These are phyloP conservation scores for Strongylocentrotus purpuratus DNA, from an alignment of 35 echinoderm and acorn worm species.

Conservation along the genomic window DNA sequence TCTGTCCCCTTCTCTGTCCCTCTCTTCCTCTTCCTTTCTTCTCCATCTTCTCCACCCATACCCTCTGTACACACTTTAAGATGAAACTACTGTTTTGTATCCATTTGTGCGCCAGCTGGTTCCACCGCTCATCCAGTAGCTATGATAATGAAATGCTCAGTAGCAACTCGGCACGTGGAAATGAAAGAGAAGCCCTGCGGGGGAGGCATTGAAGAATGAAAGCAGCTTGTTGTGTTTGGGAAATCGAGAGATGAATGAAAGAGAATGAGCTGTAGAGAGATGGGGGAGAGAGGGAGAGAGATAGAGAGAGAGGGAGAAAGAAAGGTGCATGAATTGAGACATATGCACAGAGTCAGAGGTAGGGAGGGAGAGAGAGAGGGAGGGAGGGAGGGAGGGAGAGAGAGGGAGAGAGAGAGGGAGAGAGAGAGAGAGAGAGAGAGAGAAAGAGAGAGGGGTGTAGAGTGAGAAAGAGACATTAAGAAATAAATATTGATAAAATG, in stretches of 20 bases:
- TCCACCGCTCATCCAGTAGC: too few relatives aligned
- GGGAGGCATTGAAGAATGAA: background rate
- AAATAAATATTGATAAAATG: background rate
- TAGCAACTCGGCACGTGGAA: too few relatives aligned
- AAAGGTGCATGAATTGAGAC: too few relatives aligned
- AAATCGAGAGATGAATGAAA: background rate
- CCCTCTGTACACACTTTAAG: too few relatives aligned
- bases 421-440: background rate
- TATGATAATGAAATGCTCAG: too few relatives aligned
- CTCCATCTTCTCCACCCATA: background rate
- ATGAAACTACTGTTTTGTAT: too few relatives aligned
- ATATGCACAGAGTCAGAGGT: background rate
- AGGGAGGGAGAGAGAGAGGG: background rate
- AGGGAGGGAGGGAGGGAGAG: background rate
- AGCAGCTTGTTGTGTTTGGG: background rate
- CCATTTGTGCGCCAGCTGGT: too few relatives aligned
- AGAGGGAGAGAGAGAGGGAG: background rate
- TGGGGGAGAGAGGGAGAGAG: background rate
- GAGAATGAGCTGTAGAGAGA: background rate
- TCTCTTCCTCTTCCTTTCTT: background rate
- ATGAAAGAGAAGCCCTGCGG: too few relatives aligned
- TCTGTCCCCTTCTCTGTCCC: background rate
- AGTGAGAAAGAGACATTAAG: background rate
- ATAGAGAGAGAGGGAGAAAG: background rate
- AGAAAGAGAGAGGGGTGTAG: background rate